Conservation (phyloP, 2,888 invertebrate genomes). For the Magallana nippona region DNA sequence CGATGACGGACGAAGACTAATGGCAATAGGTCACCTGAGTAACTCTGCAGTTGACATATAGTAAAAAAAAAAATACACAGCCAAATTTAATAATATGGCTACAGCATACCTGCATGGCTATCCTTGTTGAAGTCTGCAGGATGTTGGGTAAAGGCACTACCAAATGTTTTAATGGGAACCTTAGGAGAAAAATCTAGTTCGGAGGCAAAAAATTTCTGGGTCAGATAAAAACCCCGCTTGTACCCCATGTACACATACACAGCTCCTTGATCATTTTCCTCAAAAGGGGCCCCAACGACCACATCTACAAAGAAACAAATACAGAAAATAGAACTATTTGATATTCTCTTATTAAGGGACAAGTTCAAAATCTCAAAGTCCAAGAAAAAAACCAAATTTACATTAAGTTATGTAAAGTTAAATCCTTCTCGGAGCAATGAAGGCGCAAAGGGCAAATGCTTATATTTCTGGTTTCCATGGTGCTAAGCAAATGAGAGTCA, state of each 20-base stretch:
- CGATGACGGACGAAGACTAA: too few species aligned
- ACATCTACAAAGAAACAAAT: conserved; percentile 51
- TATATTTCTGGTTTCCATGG: too few species aligned
- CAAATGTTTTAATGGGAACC: conserved; percentile 49
- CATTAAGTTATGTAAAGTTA: too few species aligned
- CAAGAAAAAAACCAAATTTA: too few species aligned
- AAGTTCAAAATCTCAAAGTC: not conserved
- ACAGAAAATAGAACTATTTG: not conserved
- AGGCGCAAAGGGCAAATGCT: too few species aligned
- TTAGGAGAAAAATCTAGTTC: conserved; percentile 35
- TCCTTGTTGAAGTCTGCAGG: conserved; percentile 53
- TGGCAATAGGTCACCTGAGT: too few species aligned
- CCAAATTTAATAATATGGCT: not conserved
- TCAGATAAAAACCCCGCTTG: conserved; percentile 43
- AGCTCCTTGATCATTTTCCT: conserved; percentile 51
- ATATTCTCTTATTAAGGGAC: not conserved
- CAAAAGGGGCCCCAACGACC: conserved; percentile 60
- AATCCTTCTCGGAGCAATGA: too few species aligned
- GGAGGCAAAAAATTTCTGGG: conserved; percentile 55
- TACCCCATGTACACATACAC: conserved; percentile 62
- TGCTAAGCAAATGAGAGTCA: too few species aligned
- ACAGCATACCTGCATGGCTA: conserved; percentile 39
- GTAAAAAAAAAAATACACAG: not conserved
- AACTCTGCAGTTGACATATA: too few species aligned
- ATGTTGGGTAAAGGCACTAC: conserved; percentile 53